Percentiles rank a stretch among this genome's conserved stretches.
These are phyloP conservation scores for Agonum fuliginosum DNA, from an alignment of 2,888 invertebrate genomes.

Conservation along the genomic window DNA sequence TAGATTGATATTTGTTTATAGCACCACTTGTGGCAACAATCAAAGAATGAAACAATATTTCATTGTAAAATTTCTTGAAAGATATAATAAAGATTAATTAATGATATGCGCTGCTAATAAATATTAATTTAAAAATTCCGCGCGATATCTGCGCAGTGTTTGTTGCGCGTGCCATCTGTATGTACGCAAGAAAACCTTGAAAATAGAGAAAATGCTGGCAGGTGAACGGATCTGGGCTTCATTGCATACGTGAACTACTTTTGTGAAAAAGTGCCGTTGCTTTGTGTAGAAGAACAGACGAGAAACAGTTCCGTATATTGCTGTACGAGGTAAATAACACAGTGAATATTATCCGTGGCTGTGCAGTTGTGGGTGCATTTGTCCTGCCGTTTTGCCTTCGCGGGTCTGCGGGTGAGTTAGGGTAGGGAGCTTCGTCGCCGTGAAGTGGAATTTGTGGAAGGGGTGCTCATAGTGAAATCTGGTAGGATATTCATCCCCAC, in stretches of 20 bases:
- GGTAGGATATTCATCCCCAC: constrained; percentile 74
- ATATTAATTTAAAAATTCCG: constrained; percentile 40
- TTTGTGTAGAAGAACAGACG: constrained; percentile 43
- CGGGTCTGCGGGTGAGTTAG: constrained; percentile 66
- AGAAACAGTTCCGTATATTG: constrained; percentile 41
- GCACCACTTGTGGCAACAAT: no score
- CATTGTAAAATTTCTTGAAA: not conserved
- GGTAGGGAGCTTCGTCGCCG: constrained; percentile 74
- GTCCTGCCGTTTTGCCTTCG: constrained; percentile 60
- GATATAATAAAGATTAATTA: not conserved
- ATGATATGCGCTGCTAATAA: not conserved
- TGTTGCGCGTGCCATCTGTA: constrained; percentile 58
- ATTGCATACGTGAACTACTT: constrained; percentile 67
- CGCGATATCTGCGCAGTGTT: constrained; percentile 27
- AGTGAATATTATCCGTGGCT: constrained; percentile 3
- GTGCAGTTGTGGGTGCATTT: constrained; percentile 56
- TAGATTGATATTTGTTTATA: no score
- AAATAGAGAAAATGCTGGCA: constrained; percentile 62
- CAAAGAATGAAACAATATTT: not conserved
- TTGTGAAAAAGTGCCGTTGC: constrained; percentile 57
- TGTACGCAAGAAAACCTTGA: constrained; percentile 63
- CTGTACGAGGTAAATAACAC: constrained; percentile 51
- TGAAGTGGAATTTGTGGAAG: constrained; percentile 73
- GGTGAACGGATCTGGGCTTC: constrained; percentile 68
- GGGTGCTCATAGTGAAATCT: constrained; percentile 73